These are phyloP conservation scores for Boloria selene DNA, from an alignment of 2,888 invertebrate genomes.

Conservation along the genomic window DNA sequence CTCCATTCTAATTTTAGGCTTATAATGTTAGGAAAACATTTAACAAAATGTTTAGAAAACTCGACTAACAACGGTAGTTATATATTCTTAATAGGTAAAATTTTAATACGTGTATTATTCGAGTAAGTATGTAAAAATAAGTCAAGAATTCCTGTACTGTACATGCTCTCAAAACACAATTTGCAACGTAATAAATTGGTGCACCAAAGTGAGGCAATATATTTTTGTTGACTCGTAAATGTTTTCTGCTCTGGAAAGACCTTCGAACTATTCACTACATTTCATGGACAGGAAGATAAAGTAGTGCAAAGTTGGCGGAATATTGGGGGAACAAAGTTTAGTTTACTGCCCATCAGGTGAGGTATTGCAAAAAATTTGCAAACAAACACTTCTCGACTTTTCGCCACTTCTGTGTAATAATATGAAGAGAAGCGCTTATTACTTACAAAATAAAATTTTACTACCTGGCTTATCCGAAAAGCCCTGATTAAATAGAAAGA, in stretches of 20 bases:
- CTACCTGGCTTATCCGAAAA: no score
- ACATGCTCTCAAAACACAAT: slow-evolving; percentile 1
- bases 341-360: slow-evolving; percentile 21
- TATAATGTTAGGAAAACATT: not conserved
- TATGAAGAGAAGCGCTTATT: no score
- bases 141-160: not conserved
- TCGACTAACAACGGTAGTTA: not conserved
- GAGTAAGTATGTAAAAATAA: not conserved
- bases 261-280: slow-evolving; percentile 5
- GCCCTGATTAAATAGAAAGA: no score
- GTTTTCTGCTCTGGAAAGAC: slow-evolving; percentile 8
- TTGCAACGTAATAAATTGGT: slow-evolving; percentile 6
- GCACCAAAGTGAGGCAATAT: slow-evolving; percentile 5
- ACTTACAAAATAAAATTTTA: no score
- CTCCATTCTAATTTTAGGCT: not conserved
- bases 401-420: no score
- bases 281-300: slow-evolving; percentile 11
- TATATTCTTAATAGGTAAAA: not conserved
- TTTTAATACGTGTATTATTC: not conserved
- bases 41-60: slow-evolving; percentile 1
- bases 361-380: slow-evolving; percentile 14
- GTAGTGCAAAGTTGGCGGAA: slow-evolving; percentile 9
- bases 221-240: slow-evolving; percentile 19
- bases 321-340: slow-evolving; percentile 4
- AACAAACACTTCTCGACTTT: not conserved